Percentiles rank a stretch among this genome's conserved stretches.
These are phyloP conservation scores for Liparis tanakae DNA, from an alignment of 2,797 vertebrate genomes.

Conservation along the genomic window DNA sequence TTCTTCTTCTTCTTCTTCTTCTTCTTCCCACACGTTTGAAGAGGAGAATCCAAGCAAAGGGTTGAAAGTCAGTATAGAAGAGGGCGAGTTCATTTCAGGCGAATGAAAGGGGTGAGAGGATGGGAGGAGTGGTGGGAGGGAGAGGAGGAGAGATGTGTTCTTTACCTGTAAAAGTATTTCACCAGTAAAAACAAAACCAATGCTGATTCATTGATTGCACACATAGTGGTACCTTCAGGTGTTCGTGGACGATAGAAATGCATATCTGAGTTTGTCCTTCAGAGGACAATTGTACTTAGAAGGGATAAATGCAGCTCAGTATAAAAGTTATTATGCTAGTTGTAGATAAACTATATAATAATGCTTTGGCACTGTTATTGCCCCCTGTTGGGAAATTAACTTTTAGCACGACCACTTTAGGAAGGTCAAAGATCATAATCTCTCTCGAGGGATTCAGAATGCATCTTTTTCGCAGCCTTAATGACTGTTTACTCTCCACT, in stretches of 20 bases:
- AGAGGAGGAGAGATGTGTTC: slow-evolving; percentile 24
- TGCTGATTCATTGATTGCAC: slow-evolving; percentile 27
- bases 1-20: not conserved
- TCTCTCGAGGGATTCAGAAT: slow-evolving; percentile 12
- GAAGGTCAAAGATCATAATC: slow-evolving; percentile 48
- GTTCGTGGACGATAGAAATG: slow-evolving; percentile 38
- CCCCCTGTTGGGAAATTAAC: slow-evolving; percentile 10
- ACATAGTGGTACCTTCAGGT: slow-evolving; percentile 15
- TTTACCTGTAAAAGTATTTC: slow-evolving; percentile 24
- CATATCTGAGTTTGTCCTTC: slow-evolving; percentile 52
- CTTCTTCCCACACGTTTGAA: slow-evolving; percentile 5
- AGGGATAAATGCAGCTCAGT: slow-evolving; percentile 33
- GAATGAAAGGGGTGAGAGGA: slow-evolving; percentile 42
- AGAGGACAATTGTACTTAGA: slow-evolving; percentile 29
- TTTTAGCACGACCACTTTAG: slow-evolving; percentile 6
- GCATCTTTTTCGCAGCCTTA: slow-evolving; percentile 4
- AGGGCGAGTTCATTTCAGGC: slow-evolving; percentile 51
- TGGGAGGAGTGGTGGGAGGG: not conserved
- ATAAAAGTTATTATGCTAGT: slow-evolving; percentile 13
- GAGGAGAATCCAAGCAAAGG: slow-evolving; percentile 3
- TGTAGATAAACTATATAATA: slow-evolving; percentile 16
- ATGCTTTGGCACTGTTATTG: slow-evolving; percentile 7
- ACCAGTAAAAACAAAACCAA: slow-evolving; percentile 17
- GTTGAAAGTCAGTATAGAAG: slow-evolving; percentile 18
- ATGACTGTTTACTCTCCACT: slow-evolving; percentile 4